Percentiles rank a stretch among this genome's conserved stretches.
Conservation (phyloP, 2,888 invertebrate genomes). For the Syrphus vitripennis region DNA sequence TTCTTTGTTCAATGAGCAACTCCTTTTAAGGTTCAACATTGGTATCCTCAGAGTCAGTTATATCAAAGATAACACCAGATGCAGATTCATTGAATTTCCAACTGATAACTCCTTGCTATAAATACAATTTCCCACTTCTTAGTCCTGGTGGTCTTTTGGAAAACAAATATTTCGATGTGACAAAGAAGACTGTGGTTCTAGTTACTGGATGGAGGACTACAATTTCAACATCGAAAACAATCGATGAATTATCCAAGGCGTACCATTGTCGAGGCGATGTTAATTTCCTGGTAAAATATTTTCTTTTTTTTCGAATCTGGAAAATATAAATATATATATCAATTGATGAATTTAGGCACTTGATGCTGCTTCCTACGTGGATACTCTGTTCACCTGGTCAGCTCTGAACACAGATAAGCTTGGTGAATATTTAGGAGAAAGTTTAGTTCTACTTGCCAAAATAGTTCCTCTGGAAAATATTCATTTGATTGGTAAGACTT, state of each 20-base stretch:
- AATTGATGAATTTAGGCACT: no score
- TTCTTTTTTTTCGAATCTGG: no score
- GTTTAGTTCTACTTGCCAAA: conserved; percentile 75
- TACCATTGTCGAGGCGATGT: conserved; percentile 78
- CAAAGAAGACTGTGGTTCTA: conserved; percentile 77
- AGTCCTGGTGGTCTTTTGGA: conserved; percentile 76
- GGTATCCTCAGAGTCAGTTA: conserved; percentile 74
- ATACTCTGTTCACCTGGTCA: conserved; percentile 79
- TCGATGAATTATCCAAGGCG: conserved; percentile 76
- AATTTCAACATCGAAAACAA: conserved; percentile 75
- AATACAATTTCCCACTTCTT: conserved; percentile 75
- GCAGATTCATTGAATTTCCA: conserved; percentile 77
- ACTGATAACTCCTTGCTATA: conserved; percentile 75
- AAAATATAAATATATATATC: no score
- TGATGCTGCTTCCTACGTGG: conserved; percentile 77
- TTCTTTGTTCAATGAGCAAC: not conserved
- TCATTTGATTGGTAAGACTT: conserved; percentile 77
- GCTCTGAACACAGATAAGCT: conserved; percentile 79
- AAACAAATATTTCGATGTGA: conserved; percentile 76
- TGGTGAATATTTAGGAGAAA: conserved; percentile 76
- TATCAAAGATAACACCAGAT: conserved; percentile 76
- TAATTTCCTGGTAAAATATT: conserved; percentile 75
- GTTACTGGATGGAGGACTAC: conserved; percentile 80
- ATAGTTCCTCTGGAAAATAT: conserved; percentile 75
- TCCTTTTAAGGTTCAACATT: conserved; percentile 76